Conservation (phyloP, 2,113 vertebrate species). For the Hemibagrus wyckioides region DNA sequence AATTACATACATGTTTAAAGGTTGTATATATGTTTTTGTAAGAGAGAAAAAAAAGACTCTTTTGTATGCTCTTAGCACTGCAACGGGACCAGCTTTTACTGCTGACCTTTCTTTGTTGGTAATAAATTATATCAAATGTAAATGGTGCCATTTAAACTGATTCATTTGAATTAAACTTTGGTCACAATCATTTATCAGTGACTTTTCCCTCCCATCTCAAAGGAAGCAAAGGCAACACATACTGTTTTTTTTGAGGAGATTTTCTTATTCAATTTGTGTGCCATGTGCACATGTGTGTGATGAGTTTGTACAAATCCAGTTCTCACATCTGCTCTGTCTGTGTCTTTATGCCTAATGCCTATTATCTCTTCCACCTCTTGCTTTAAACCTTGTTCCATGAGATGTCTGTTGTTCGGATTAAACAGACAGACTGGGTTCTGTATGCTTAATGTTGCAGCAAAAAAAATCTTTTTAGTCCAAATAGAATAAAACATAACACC, state of each 20-base stretch:
- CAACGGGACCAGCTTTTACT: not conserved
- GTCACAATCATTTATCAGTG: slow-evolving; percentile 33
- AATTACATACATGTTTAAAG: too few relatives aligned
- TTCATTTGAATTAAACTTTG: slow-evolving; percentile 27
- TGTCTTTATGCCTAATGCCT: not conserved
- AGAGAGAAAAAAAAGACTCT: not conserved
- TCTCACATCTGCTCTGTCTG: slow-evolving; percentile 1
- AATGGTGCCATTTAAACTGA: slow-evolving; percentile 40
- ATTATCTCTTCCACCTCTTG: not conserved
- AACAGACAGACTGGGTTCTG: not conserved
- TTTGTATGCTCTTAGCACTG: slow-evolving; percentile 11
- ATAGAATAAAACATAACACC: slow-evolving; percentile 6
- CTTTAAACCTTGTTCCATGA: not conserved
- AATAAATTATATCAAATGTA: slow-evolving; percentile 37
- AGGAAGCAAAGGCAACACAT: not conserved
- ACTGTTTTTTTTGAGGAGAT: not conserved
- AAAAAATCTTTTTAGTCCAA: not conserved
- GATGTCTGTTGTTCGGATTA: not conserved
- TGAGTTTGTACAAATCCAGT: not conserved
- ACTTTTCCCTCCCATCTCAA: slow-evolving; percentile 25
- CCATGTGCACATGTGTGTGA: not conserved
- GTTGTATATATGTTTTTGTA: not conserved
- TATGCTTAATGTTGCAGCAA: not conserved
- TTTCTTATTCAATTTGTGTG: not conserved
- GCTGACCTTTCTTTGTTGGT: slow-evolving; percentile 38